Evolutionary conservation across 2,113 vertebrate genomes (phyloP).

Genomic region (Apaloderma vittatum): DNA sequence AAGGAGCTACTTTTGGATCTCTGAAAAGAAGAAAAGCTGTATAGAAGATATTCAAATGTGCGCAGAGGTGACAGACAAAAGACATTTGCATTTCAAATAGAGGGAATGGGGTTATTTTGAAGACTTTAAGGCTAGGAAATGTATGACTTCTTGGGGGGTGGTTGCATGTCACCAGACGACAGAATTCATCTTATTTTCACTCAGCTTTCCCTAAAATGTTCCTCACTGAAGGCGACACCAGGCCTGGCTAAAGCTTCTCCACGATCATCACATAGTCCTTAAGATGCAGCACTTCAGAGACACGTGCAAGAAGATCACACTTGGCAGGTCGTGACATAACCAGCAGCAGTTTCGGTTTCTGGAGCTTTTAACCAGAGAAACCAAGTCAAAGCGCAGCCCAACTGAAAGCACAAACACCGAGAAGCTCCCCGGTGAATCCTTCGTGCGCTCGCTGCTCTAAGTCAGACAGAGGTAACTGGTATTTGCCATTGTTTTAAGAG

Average conservation of each 20-base stretch:
- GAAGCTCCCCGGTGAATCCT: not conserved
- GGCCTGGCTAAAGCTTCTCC: not conserved
- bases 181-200: not conserved
- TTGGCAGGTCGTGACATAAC: not conserved
- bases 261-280: not conserved
- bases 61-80: not conserved
- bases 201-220: not conserved
- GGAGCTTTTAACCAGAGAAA: not conserved
- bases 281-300: not conserved
- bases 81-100: not conserved
- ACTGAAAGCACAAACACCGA: not conserved
- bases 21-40: not conserved
- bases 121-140: not conserved
- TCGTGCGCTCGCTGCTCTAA: not conserved
- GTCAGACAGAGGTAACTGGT: not conserved
- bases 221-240: not conserved
- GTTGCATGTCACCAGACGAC: not conserved
- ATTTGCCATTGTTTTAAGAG: not conserved
- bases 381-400: not conserved
- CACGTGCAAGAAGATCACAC: not conserved
- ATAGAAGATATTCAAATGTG: not conserved
- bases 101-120: not conserved
- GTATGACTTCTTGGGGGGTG: accelerated
- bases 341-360: not conserved
- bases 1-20: not conserved